These are phyloP conservation scores for Tadarida brasiliensis DNA, from an alignment of 2,797 vertebrate genomes.

Conservation along the genomic window DNA sequence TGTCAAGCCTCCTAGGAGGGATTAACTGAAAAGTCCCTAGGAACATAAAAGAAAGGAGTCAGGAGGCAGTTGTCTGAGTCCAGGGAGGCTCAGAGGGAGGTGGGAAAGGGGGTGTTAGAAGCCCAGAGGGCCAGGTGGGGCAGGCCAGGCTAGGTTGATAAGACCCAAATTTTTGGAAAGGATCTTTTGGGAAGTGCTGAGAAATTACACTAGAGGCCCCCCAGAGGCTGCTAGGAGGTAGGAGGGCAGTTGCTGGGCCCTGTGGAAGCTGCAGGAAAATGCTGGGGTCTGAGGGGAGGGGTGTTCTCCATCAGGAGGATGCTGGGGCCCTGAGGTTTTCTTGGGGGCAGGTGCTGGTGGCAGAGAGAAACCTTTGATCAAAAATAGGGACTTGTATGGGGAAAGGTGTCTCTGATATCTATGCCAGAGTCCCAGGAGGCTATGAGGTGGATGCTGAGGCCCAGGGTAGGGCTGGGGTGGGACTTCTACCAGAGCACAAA, in stretches of 20 bases:
- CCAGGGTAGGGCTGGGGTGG: background rate
- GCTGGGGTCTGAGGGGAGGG: background rate
- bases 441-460: background rate
- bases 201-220: background rate
- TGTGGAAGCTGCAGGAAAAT: background rate
- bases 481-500: slow-evolving; percentile 37
- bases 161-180: background rate
- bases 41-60: background rate
- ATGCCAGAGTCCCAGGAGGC: background rate
- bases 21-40: slow-evolving; percentile 43
- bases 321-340: background rate
- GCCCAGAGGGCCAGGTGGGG: background rate
- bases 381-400: background rate
- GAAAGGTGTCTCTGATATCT: background rate
- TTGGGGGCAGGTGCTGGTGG: background rate
- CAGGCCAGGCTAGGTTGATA: background rate
- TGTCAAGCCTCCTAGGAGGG: slow-evolving; percentile 26
- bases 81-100: slow-evolving; percentile 12
- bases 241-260: background rate
- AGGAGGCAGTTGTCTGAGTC: background rate
- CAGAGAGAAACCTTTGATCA: background rate
- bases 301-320: background rate
- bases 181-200: background rate
- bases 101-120: background rate
- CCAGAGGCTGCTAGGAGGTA: background rate